phyloP scores from a whole-genome alignment of 2,797 vertebrate species.

The Apodemus agrarius region DNA sequence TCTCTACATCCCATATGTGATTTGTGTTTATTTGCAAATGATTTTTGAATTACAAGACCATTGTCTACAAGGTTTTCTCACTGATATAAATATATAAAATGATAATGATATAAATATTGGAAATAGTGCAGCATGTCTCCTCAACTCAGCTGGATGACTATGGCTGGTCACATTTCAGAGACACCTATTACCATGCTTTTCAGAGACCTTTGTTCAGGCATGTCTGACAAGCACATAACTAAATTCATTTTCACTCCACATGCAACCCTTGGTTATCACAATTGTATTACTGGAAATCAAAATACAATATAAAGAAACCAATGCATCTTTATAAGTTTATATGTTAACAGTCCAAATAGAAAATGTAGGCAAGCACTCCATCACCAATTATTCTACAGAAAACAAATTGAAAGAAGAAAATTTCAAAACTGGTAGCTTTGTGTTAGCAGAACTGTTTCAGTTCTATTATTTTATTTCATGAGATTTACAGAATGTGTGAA shows the following conservation, averaged over 20 bases:
- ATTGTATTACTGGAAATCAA: neutral
- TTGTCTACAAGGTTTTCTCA: neutral
- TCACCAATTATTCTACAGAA: constrained; percentile 12
- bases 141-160: neutral
- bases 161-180: neutral
- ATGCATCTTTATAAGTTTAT: neutral
- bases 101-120: neutral
- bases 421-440: neutral
- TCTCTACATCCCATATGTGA: neutral
- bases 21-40: neutral
- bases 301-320: constrained; percentile 36
- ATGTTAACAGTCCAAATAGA: neutral
- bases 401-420: neutral
- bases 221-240: constrained; percentile 6
- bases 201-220: neutral
- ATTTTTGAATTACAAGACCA: neutral
- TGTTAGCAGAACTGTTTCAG: neutral
- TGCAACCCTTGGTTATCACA: neutral
- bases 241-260: constrained; percentile 23
- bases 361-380: neutral
- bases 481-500: neutral
- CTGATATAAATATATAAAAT: neutral
- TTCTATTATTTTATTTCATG: constrained; percentile 26
- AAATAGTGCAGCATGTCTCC: neutral
- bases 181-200: neutral